Percentiles rank a stretch among this genome's conserved stretches.
phyloP scores from a whole-genome alignment of 1,140 invertebrate genomes.

The Penaeus chinensis region DNA sequence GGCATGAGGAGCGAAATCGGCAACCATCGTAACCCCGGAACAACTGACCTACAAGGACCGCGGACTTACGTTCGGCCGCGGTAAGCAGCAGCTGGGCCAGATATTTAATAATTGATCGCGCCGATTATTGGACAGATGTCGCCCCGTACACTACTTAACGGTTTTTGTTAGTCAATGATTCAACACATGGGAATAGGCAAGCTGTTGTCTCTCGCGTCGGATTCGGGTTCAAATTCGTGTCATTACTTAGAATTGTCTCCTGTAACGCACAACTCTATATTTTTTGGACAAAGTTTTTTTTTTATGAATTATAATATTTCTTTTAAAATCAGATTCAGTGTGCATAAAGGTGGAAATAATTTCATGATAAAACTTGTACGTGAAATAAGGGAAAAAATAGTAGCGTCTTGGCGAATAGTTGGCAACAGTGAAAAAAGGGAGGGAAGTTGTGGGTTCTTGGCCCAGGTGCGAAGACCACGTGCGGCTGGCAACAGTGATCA shows the following conservation, averaged over 20 bases:
- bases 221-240: background rate
- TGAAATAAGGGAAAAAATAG: too few species aligned
- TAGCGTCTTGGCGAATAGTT: too few species aligned
- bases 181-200: constrained; percentile 18
- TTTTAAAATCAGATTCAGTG: too few species aligned
- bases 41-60: background rate
- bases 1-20: too few species aligned
- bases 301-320: too few species aligned
- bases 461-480: too few species aligned
- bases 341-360: too few species aligned
- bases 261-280: too few species aligned
- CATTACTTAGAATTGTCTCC: background rate
- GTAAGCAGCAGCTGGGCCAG: constrained; percentile 17
- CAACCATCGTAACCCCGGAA: background rate
- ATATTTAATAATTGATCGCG: constrained; percentile 27
- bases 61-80: background rate
- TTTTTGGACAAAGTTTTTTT: too few species aligned
- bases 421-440: background rate
- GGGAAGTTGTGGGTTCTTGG: background rate
- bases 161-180: constrained; percentile 23
- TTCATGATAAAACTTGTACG: too few species aligned
- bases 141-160: constrained; percentile 7
- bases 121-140: constrained; percentile 26
- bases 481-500: too few species aligned
- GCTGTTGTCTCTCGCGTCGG: background rate